Evolutionary conservation across 1,140 invertebrate genomes (phyloP).

Genomic region (Ooceraea biroi): DNA sequence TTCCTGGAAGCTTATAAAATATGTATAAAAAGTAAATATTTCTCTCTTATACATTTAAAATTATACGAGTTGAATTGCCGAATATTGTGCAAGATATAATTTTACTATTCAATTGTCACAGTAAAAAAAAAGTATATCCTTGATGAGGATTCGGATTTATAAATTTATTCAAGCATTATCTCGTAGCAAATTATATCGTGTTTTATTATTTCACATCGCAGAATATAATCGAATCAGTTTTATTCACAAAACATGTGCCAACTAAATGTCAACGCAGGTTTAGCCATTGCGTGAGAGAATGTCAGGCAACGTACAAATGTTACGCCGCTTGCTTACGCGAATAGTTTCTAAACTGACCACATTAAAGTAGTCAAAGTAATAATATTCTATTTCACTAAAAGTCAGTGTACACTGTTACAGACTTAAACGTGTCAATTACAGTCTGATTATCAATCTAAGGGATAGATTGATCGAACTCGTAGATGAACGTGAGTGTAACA

Average conservation of each 20-base stretch:
- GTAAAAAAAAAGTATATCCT: too few relatives aligned
- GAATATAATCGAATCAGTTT: slow-evolving; percentile 1
- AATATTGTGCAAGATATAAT: not conserved
- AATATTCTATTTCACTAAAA: slow-evolving; percentile 34
- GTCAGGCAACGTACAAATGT: not conserved
- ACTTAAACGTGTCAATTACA: slow-evolving; percentile 28
- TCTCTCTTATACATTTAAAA: not conserved
- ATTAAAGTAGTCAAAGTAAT: slow-evolving; percentile 8
- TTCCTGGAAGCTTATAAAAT: not conserved
- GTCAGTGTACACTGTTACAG: not conserved
- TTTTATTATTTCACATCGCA: not conserved
- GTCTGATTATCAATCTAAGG: not conserved
- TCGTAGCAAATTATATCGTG: too few relatives aligned
- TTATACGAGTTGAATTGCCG: slow-evolving; percentile 8
- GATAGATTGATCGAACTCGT: not conserved
- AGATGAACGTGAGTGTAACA: not conserved
- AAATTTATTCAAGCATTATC: too few relatives aligned
- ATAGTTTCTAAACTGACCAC: not conserved
- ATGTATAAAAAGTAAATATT: not conserved
- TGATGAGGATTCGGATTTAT: not conserved
- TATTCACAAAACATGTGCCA: slow-evolving; percentile 3
- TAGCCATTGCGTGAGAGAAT: slow-evolving; percentile 23
- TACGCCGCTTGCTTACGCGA: slow-evolving; percentile 4
- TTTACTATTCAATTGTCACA: not conserved
- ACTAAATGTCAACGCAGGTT: slow-evolving; percentile 35